Conservation (phyloP, 2,113 vertebrate species). For the Osmerus eperlanus region DNA sequence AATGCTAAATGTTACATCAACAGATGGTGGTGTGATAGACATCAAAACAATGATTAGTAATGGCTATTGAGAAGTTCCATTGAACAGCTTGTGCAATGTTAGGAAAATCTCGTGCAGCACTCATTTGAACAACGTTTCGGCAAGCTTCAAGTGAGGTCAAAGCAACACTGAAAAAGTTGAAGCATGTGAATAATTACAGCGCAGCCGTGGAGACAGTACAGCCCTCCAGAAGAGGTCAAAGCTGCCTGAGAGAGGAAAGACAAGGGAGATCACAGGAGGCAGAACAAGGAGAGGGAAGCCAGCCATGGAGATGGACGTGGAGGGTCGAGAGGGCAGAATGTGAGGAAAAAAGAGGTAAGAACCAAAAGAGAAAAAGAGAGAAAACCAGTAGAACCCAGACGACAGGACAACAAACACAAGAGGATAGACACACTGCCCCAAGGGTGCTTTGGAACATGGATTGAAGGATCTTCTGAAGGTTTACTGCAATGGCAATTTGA, state of each 20-base stretch:
- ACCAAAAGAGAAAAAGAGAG: background rate
- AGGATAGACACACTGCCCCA: background rate
- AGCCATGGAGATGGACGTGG: background rate
- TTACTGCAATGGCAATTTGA: constrained; percentile 5
- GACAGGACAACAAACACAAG: background rate
- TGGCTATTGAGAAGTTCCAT: background rate
- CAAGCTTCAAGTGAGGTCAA: background rate
- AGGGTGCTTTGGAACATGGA: background rate
- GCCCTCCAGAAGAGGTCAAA: constrained; percentile 86
- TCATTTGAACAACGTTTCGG: background rate
- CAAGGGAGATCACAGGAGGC: background rate
- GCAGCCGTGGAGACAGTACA: constrained; percentile 92
- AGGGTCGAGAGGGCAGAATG: background rate
- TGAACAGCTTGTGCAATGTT: background rate
- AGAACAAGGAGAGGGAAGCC: constrained; percentile 1
- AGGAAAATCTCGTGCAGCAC: background rate
- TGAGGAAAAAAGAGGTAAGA: background rate
- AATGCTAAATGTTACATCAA: too few species aligned
- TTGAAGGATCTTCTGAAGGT: background rate
- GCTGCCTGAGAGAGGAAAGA: constrained; percentile 79
- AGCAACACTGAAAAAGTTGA: too few species aligned
- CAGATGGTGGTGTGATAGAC: background rate
- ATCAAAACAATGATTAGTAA: background rate
- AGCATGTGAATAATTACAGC: constrained; percentile 74
- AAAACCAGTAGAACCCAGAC: background rate